These are phyloP conservation scores for Iphiclides podalirius DNA, from an alignment of 2,888 invertebrate genomes.

Conservation along the genomic window DNA sequence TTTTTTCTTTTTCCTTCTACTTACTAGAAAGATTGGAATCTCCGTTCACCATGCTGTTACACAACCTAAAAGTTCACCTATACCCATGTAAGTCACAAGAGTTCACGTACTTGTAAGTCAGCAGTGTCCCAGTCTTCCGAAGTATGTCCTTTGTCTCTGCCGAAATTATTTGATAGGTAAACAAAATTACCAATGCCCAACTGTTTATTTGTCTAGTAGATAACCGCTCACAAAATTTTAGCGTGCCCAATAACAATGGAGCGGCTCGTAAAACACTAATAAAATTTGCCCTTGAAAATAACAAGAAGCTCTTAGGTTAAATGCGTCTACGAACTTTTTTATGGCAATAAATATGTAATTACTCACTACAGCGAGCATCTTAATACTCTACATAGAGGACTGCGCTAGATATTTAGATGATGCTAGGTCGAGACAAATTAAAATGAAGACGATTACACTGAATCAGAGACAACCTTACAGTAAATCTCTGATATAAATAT, in stretches of 20 bases:
- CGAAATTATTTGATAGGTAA: neutral
- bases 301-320: constrained; percentile 16
- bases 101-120: too few species aligned
- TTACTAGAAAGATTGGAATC: too few species aligned
- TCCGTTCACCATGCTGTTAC: too few species aligned
- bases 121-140: too few species aligned
- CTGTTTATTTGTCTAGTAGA: constrained; percentile 7
- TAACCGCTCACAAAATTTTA: constrained; percentile 13
- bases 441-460: neutral
- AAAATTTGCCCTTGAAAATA: constrained; percentile 17
- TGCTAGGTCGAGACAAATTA: neutral
- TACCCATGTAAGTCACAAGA: too few species aligned
- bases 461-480: neutral
- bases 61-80: too few species aligned
- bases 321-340: constrained; percentile 11
- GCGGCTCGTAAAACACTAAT: constrained; percentile 14
- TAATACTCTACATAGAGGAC: neutral
- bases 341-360: constrained; percentile 3
- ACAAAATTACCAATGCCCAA: neutral
- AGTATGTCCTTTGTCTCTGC: too few species aligned
- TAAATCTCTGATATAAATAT: neutral
- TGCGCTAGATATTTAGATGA: neutral
- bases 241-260: constrained; percentile 16
- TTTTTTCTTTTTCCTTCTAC: too few species aligned
- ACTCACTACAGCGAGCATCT: neutral